A percentile compares a stretch with the other conserved stretches of the same genome.
These are phyloP conservation scores for Coregonus ussuriensis DNA, from an alignment of 2,797 vertebrate species.

Conservation along the genomic window DNA sequence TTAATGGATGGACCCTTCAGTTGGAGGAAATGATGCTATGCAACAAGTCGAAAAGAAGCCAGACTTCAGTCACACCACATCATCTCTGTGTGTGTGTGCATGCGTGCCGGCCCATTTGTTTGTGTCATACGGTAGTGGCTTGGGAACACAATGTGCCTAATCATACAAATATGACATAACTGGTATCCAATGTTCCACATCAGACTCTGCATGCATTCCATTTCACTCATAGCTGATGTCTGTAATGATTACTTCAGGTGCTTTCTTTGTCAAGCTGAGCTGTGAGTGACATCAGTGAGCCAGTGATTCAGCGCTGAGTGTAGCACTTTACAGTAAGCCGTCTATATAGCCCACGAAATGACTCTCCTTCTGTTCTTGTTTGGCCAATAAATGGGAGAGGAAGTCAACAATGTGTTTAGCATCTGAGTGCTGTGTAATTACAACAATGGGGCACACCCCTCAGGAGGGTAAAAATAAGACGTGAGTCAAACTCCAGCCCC, in stretches of 20 bases:
- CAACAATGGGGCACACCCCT: slow-evolving; percentile 52
- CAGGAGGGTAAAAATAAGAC: slow-evolving; percentile 44
- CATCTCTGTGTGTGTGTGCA: slow-evolving; percentile 8
- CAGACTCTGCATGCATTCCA: neutral
- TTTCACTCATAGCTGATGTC: no score
- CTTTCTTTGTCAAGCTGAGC: neutral
- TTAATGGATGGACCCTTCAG: slow-evolving; percentile 32
- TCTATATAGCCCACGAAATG: slow-evolving; percentile 18
- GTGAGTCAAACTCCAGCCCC: slow-evolving; percentile 35
- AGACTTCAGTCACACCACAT: slow-evolving; percentile 19
- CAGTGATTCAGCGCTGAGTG: slow-evolving; percentile 5
- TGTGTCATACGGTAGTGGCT: neutral
- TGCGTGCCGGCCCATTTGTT: slow-evolving; percentile 5
- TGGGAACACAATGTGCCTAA: slow-evolving; percentile 19
- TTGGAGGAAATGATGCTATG: slow-evolving; percentile 19
- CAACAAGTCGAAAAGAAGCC: slow-evolving; percentile 13
- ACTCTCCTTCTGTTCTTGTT: slow-evolving; percentile 54
- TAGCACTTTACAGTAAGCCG: slow-evolving; percentile 21
- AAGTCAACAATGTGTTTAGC: slow-evolving; percentile 57
- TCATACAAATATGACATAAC: slow-evolving; percentile 14
- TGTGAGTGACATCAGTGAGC: neutral
- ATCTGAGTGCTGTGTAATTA: slow-evolving; percentile 45
- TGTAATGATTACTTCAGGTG: slow-evolving; percentile 35
- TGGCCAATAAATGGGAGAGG: slow-evolving; percentile 53
- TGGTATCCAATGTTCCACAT: neutral